A percentile compares a stretch with the other conserved stretches of the same genome.
phyloP scores from a whole-genome alignment of 2,797 vertebrate species.

The Hippoglossus hippoglossus region DNA sequence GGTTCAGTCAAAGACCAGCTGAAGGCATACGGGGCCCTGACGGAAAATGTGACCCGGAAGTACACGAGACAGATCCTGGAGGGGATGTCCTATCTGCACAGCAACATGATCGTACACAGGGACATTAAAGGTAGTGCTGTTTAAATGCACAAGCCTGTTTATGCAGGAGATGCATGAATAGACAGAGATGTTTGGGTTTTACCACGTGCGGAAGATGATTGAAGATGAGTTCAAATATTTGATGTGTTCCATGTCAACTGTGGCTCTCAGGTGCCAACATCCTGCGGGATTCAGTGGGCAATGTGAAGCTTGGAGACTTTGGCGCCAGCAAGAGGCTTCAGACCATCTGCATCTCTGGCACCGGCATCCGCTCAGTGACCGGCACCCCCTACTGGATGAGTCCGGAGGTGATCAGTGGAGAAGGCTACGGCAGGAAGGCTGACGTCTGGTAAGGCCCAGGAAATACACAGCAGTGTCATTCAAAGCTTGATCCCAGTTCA shows the following conservation, averaged over 20 bases:
- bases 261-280: slow-evolving; percentile 83
- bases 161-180: background rate
- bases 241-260: background rate
- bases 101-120: slow-evolving; percentile 99
- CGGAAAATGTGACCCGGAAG: slow-evolving; percentile 96
- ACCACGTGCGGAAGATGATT: background rate
- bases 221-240: background rate
- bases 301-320: slow-evolving; percentile 98
- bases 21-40: slow-evolving; percentile 96
- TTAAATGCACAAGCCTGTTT: background rate
- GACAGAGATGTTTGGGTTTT: slow-evolving; percentile 1
- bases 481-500: background rate
- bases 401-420: slow-evolving; percentile 98
- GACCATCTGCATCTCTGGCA: slow-evolving; percentile 98
- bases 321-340: slow-evolving; percentile 97
- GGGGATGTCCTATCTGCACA: slow-evolving; percentile 97
- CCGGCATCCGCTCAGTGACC: slow-evolving; percentile 94
- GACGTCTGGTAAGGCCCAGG: slow-evolving; percentile 92
- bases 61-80: slow-evolving; percentile 98
- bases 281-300: slow-evolving; percentile 93
- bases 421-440: slow-evolving; percentile 97
- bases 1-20: slow-evolving; percentile 98
- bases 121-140: slow-evolving; percentile 93
- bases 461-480: background rate
- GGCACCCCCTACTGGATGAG: slow-evolving; percentile 99